Evolutionary conservation across 2,797 vertebrate species (phyloP), one percentile per base, ranked within the genome.

Genomic region (Aplochiton taeniatus): DNA sequence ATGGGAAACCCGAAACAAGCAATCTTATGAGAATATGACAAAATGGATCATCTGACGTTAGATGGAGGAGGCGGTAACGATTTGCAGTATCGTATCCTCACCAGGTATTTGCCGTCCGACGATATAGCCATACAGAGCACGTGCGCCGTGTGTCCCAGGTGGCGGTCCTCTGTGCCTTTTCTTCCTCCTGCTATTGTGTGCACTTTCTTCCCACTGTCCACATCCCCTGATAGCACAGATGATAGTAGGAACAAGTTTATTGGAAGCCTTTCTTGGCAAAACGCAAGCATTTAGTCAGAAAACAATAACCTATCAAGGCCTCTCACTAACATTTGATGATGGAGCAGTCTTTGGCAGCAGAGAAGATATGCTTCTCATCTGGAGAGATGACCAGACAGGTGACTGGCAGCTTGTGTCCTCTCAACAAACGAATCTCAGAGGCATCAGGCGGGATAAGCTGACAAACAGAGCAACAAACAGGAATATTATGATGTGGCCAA

Each of bases 21-120:
- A 31, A 31, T 31, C 31, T 31, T 31, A n/a, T n/a, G n/a, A n/a
- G 2, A 31, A 31, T 6, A 31, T 31, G 31, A 31, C 3, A 31
- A 31, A 2, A 31, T 6, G 3, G 31, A 2, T 31, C 31, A 2
- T 31, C 31, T 31, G 31, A n/a, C n/a, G 31, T 31, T 31, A 3
- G 31, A 31, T 31, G 31, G 31, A 31, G 43, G 46, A 48, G 3
- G 12, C 16, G 7, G 4, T n/a, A 17, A 13, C 7, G 11, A n/a
- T 31, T 45, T 12, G 9, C 45, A 11, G 41, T 10, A 14, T 8
- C 0, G 48, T 45, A 1, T 19, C 31, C 93, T 49, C 87, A 98
- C 97, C 88, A 98, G 85, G 87, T 96, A 99, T 83, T 96, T 98
- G 73, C 95, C 93, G 19, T 99, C 98, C 0, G 96, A 98, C 0